phyloP scores from a whole-genome alignment of 2,888 invertebrate genomes.

The Drosophila kanekoi region DNA sequence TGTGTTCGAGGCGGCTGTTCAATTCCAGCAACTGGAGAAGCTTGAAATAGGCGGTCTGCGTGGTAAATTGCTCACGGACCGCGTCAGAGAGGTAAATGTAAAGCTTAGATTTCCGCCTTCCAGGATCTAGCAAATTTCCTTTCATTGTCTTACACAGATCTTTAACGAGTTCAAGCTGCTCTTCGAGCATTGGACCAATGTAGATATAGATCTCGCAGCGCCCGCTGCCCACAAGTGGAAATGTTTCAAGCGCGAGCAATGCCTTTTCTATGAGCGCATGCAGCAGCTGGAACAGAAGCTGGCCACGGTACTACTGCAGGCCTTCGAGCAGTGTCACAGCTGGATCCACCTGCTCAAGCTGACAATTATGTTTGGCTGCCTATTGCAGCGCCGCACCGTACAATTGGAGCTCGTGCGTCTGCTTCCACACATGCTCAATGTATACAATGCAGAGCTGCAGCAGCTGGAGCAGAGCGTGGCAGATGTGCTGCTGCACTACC shows the following conservation, averaged over 20 bases:
- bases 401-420: slow-evolving; percentile 86
- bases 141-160: slow-evolving; percentile 62
- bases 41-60: slow-evolving; percentile 89
- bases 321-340: slow-evolving; percentile 87
- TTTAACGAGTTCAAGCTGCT: slow-evolving; percentile 80
- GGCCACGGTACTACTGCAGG: slow-evolving; percentile 87
- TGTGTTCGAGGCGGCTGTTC: slow-evolving; percentile 91
- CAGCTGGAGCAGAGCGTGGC: slow-evolving; percentile 75
- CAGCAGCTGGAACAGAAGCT: slow-evolving; percentile 86
- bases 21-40: slow-evolving; percentile 95
- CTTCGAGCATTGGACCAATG: slow-evolving; percentile 82
- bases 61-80: slow-evolving; percentile 82
- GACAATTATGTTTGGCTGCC: slow-evolving; percentile 86
- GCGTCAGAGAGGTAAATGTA: slow-evolving; percentile 73
- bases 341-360: slow-evolving; percentile 87
- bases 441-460: slow-evolving; percentile 83
- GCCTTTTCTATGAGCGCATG: slow-evolving; percentile 84
- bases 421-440: slow-evolving; percentile 85
- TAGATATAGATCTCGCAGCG: slow-evolving; percentile 80
- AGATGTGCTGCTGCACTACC: slow-evolving; percentile 70
- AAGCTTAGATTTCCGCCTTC: not conserved
- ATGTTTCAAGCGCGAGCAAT: slow-evolving; percentile 87
- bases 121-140: too few relatives aligned
- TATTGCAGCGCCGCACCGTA: slow-evolving; percentile 86
- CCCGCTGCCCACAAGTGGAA: slow-evolving; percentile 66